Conservation (phyloP, 1,140 invertebrate genomes). For the Lepidurus apus region DNA sequence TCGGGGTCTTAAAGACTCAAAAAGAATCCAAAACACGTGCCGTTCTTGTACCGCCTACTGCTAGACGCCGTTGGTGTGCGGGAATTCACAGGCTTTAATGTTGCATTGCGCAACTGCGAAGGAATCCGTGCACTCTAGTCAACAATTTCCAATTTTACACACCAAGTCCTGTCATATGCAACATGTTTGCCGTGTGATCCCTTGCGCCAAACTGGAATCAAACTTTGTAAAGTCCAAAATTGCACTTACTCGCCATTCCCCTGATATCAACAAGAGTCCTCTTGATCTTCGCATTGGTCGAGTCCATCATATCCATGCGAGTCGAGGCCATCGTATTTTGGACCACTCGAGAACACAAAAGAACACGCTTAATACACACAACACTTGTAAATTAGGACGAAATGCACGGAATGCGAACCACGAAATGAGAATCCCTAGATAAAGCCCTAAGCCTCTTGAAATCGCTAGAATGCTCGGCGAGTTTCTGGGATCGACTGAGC, state of each 20-base stretch:
- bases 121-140: too few relatives aligned
- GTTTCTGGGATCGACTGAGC: conserved; percentile 20
- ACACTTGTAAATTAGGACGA: too few relatives aligned
- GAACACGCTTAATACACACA: too few relatives aligned
- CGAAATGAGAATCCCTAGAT: neutral
- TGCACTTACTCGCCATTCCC: neutral
- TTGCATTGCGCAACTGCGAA: too few relatives aligned
- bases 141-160: too few relatives aligned
- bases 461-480: conserved; percentile 7
- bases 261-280: conserved; percentile 13
- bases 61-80: neutral
- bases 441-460: neutral
- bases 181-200: neutral
- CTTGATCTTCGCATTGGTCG: conserved; percentile 8
- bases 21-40: neutral
- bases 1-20: neutral
- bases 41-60: neutral
- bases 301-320: neutral
- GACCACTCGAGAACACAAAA: too few relatives aligned
- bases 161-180: neutral
- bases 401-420: too few relatives aligned
- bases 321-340: neutral
- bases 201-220: neutral
- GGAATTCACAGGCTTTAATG: too few relatives aligned
- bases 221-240: neutral